Conservation (phyloP, 2,797 vertebrate species). For the Gobio occitaniae region DNA sequence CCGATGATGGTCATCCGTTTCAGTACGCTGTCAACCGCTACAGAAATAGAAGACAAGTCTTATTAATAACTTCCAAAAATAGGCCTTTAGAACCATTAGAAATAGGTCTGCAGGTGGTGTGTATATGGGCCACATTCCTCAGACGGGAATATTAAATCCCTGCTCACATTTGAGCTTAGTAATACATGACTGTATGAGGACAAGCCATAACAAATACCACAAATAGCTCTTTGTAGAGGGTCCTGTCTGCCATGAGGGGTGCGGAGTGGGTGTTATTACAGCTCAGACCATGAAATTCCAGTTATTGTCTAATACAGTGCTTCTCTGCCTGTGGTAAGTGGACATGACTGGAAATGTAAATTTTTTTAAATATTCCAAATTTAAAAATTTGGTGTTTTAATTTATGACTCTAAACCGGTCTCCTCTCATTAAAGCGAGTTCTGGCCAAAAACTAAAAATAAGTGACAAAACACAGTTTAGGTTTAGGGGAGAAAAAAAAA, state of each 20-base stretch:
- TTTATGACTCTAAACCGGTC: neutral
- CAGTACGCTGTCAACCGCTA: constrained; percentile 97
- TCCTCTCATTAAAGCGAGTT: neutral
- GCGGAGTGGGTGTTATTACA: neutral
- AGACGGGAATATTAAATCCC: neutral
- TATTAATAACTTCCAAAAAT: constrained; percentile 25
- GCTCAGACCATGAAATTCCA: constrained; percentile 15
- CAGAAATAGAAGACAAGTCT: constrained; percentile 45
- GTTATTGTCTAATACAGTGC: constrained; percentile 13
- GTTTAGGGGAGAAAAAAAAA: neutral
- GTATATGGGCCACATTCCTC: constrained; percentile 17
- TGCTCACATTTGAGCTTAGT: neutral
- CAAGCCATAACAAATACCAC: constrained; percentile 11
- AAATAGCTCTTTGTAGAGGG: constrained; percentile 19
- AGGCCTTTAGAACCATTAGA: constrained; percentile 17
- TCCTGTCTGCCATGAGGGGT: neutral
- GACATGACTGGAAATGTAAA: neutral
- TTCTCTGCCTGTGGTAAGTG: neutral
- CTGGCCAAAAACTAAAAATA: neutral
- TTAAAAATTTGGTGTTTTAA: neutral
- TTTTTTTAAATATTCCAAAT: neutral
- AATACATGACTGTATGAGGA: constrained; percentile 16
- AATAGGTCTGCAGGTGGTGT: constrained; percentile 34
- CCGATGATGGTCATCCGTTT: constrained; percentile 99
- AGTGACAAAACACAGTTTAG: neutral